A percentile compares a stretch with the other conserved stretches of the same genome.
phyloP scores from a whole-genome alignment of 2,113 vertebrate genomes.

The Channa maculata region DNA sequence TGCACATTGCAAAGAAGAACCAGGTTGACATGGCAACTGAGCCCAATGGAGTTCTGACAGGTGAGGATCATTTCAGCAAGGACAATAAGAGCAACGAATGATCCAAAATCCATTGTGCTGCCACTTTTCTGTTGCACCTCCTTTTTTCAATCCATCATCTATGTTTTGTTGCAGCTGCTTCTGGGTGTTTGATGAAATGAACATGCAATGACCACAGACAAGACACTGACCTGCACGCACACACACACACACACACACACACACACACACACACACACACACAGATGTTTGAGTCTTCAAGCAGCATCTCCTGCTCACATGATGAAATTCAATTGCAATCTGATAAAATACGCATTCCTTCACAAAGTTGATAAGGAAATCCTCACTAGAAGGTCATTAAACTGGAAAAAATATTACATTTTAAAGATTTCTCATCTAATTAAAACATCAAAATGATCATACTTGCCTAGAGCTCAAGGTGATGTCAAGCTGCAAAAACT shows the following conservation, averaged over 20 bases:
- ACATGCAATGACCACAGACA: constrained; percentile 18
- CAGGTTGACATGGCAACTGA: constrained; percentile 85
- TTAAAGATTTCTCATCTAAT: too few relatives aligned
- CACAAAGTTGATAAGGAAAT: neutral
- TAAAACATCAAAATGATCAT: too few relatives aligned
- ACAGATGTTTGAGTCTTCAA: neutral
- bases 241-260: neutral
- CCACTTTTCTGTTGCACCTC: neutral
- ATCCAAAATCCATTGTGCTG: neutral
- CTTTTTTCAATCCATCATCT: neutral
- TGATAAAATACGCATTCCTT: neutral
- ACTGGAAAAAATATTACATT: too few relatives aligned
- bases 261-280: neutral
- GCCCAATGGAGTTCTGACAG: constrained; percentile 88
- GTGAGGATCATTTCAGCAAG: constrained; percentile 78
- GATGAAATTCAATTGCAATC: constrained; percentile 44
- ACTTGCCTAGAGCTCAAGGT: neutral
- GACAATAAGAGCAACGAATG: neutral
- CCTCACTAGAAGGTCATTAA: too few relatives aligned
- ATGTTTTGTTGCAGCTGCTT: constrained; percentile 28
- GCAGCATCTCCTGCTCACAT: neutral
- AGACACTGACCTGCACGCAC: neutral
- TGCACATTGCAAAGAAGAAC: constrained; percentile 90
- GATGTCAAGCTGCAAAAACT: neutral
- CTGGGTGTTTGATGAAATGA: constrained; percentile 44